Evolutionary conservation across 2,888 invertebrate species (phyloP).

Genomic region (Gandaritis pyraliata): DNA sequence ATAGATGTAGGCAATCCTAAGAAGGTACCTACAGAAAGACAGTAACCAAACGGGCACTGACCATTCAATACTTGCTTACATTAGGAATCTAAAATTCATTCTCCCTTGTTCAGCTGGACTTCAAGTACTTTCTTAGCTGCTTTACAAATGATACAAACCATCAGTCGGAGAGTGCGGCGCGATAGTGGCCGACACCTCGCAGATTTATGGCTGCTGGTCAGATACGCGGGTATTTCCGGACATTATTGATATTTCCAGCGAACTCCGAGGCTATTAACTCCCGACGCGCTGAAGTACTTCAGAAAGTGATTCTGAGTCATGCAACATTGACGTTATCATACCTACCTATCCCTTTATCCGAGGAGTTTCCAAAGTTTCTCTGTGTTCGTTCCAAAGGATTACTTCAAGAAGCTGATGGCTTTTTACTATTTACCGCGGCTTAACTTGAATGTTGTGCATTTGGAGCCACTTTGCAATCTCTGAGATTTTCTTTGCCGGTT

Average conservation of each 20-base stretch:
- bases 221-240: slow-evolving; percentile 76
- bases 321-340: slow-evolving; percentile 40
- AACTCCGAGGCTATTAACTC: slow-evolving; percentile 71
- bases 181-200: slow-evolving; percentile 79
- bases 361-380: slow-evolving; percentile 29
- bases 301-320: slow-evolving; percentile 65
- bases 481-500: slow-evolving; percentile 62
- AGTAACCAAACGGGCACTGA: not conserved
- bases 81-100: slow-evolving; percentile 15
- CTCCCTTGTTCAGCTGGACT: slow-evolving; percentile 24
- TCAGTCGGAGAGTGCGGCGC: slow-evolving; percentile 74
- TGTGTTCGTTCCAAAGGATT: slow-evolving; percentile 28
- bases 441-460: slow-evolving; percentile 48
- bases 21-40: too few species aligned
- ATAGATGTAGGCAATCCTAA: too few species aligned
- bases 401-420: slow-evolving; percentile 40
- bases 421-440: slow-evolving; percentile 51
- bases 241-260: slow-evolving; percentile 76
- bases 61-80: not conserved
- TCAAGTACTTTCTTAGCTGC: slow-evolving; percentile 75
- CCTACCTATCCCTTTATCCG: slow-evolving; percentile 22
- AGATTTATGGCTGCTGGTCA: slow-evolving; percentile 71
- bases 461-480: slow-evolving; percentile 49
- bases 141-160: slow-evolving; percentile 82
- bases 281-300: slow-evolving; percentile 73